These are phyloP conservation scores for Scrobipalpa atriplicella DNA, from an alignment of 2,888 invertebrate genomes.

Conservation along the genomic window DNA sequence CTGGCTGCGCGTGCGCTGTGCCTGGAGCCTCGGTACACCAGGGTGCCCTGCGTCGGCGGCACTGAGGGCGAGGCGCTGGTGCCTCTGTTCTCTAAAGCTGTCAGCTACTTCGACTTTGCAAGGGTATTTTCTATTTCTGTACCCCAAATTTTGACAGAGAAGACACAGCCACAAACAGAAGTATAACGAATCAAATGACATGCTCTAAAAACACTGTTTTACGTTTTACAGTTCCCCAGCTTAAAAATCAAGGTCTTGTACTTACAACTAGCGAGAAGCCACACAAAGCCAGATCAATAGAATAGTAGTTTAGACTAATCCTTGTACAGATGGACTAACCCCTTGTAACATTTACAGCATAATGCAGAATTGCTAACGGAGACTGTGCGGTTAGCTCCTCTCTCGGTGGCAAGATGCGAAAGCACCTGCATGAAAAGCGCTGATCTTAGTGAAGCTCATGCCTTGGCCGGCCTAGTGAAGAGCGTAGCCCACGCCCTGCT, in stretches of 20 bases:
- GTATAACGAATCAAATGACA: too few species aligned
- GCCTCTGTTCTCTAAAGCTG: conserved; percentile 71
- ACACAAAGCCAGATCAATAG: conserved; percentile 19
- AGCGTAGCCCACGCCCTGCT: conserved; percentile 66
- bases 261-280: conserved; percentile 15
- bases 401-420: conserved; percentile 53
- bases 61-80: conserved; percentile 70
- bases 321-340: conserved; percentile 32
- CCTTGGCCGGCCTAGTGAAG: conserved; percentile 65
- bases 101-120: conserved; percentile 70
- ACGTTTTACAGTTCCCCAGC: neutral
- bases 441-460: conserved; percentile 74
- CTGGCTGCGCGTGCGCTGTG: conserved; percentile 67
- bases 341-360: conserved; percentile 48
- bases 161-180: neutral
- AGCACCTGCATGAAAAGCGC: conserved; percentile 54
- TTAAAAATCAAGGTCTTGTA: neutral
- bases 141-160: neutral
- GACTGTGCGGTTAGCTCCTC: conserved; percentile 58
- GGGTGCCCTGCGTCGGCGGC: conserved; percentile 73
- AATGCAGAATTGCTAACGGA: conserved; percentile 68
- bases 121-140: conserved; percentile 50
- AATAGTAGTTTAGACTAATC: conserved; percentile 27
- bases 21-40: conserved; percentile 67
- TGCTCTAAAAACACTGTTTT: too few species aligned